phyloP scores from a whole-genome alignment of 2,797 vertebrate genomes.

The Propithecus deckenii region DNA sequence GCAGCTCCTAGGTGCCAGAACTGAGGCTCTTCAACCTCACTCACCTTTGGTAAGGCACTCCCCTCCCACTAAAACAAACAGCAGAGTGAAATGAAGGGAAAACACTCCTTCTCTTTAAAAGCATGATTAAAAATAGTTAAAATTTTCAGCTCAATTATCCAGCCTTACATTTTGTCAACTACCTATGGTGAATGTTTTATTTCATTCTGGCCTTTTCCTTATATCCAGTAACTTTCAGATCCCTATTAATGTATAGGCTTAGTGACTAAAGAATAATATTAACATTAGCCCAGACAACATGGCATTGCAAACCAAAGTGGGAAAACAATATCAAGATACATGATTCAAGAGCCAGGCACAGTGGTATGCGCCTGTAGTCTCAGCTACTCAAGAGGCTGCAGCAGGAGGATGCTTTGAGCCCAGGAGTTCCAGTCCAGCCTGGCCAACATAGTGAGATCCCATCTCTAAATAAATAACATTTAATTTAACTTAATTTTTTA shows the following conservation, averaged over 20 bases:
- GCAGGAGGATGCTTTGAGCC: not conserved
- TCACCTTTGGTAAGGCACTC: not conserved
- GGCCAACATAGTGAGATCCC: not conserved
- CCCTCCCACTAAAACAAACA: constrained; percentile 24
- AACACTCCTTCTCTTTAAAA: not conserved
- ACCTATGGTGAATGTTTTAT: not conserved
- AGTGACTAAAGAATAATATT: not conserved
- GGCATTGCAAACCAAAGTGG: not conserved
- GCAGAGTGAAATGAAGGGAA: not conserved
- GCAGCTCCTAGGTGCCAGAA: not conserved
- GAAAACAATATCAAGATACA: not conserved
- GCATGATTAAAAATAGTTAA: not conserved
- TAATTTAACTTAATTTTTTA: not conserved
- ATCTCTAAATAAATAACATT: not conserved
- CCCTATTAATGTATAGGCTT: not conserved
- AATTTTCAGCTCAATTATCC: not conserved
- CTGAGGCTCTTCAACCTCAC: not conserved
- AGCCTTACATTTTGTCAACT: not conserved
- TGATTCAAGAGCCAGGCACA: not conserved
- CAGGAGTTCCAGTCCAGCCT: not conserved
- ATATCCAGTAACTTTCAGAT: not conserved
- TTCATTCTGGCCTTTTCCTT: not conserved
- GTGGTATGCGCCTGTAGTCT: not conserved
- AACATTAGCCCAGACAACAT: not conserved
- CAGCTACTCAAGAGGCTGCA: not conserved